Conservation (phyloP, 2,797 vertebrate genomes). For the Aplochiton taeniatus region DNA sequence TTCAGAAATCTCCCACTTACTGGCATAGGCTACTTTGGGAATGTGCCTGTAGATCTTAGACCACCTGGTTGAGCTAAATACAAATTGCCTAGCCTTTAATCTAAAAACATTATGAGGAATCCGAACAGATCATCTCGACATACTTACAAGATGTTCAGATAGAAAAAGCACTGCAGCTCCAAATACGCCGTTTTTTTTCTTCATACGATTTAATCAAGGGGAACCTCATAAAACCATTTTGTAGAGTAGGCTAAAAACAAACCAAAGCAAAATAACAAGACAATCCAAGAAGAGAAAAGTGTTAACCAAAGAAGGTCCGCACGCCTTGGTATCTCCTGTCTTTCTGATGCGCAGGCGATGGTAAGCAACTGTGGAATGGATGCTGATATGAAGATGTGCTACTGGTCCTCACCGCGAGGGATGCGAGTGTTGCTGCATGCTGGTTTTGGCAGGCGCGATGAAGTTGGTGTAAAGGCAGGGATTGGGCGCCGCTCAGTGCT, state of each 20-base stretch:
- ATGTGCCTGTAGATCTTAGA: neutral
- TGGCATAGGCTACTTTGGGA: neutral
- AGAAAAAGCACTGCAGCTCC: slow-evolving; percentile 35
- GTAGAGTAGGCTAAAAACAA: slow-evolving; percentile 18
- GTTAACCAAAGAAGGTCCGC: slow-evolving; percentile 37
- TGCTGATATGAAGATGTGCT: slow-evolving; percentile 74
- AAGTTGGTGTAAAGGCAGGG: slow-evolving; percentile 64
- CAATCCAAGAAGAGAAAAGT: slow-evolving; percentile 28
- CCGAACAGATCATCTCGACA: neutral
- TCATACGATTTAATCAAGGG: slow-evolving; percentile 26
- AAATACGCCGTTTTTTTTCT: no score
- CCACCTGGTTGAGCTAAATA: no score
- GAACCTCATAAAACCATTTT: slow-evolving; percentile 51
- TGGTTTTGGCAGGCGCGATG: slow-evolving; percentile 38
- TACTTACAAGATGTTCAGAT: slow-evolving; percentile 62
- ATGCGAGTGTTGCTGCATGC: slow-evolving; percentile 63
- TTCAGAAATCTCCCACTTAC: neutral
- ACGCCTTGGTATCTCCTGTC: slow-evolving; percentile 45
- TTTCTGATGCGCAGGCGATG: slow-evolving; percentile 57
- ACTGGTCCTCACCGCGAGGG: slow-evolving; percentile 68
- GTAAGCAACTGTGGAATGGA: slow-evolving; percentile 66
- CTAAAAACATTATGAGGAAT: neutral
- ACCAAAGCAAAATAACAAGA: slow-evolving; percentile 49
- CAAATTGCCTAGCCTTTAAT: no score
- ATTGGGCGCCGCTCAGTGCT: slow-evolving; percentile 73